Conservation (phyloP, 2,797 vertebrate species). For the Morus bassanus region DNA sequence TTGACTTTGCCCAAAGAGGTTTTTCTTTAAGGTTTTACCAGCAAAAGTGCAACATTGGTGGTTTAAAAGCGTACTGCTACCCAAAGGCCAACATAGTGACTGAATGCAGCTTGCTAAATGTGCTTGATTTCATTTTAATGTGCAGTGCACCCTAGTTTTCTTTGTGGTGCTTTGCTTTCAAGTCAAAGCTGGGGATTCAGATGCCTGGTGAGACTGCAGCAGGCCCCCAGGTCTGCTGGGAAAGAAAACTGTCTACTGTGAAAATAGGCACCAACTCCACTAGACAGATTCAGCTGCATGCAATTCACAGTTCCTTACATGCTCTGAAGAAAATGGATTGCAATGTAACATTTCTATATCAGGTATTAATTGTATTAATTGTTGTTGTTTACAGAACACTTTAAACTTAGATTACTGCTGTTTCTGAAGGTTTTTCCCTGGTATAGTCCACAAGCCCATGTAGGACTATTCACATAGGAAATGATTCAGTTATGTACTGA, state of each 20-base stretch:
- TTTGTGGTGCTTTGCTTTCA: conserved; percentile 15
- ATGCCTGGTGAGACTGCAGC: neutral
- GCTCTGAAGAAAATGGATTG: neutral
- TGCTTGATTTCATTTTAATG: neutral
- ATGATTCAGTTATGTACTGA: neutral
- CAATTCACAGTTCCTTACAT: neutral
- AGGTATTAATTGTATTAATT: neutral
- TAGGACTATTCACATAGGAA: neutral
- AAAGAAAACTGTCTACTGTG: neutral
- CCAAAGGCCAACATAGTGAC: neutral
- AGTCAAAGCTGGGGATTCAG: neutral
- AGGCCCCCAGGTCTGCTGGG: neutral
- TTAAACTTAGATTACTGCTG: neutral
- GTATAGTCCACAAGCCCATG: neutral
- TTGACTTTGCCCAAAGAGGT: neutral
- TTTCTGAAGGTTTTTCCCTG: neutral
- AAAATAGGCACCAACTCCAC: neutral
- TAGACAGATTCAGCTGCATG: neutral
- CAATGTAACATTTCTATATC: neutral
- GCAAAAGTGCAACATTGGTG: neutral
- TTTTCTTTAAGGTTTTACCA: conserved; percentile 16
- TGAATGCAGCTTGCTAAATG: neutral
- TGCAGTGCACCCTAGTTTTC: neutral
- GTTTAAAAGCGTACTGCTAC: neutral
- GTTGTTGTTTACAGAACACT: neutral